Conservation (phyloP, 2,797 vertebrate species). For the Apogon hyalosoma region DNA sequence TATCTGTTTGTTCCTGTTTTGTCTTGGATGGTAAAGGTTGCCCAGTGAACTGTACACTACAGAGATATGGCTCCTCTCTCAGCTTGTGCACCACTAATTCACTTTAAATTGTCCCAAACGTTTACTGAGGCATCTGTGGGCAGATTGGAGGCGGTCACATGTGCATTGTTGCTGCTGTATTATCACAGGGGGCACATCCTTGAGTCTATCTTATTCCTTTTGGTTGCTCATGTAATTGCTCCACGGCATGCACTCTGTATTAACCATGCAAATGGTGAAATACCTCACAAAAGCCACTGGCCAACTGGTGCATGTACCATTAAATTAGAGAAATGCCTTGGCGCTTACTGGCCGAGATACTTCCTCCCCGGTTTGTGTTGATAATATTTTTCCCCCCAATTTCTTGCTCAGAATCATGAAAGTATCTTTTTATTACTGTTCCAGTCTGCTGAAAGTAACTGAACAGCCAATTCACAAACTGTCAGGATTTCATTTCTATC, state of each 20-base stretch:
- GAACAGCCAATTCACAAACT: constrained; percentile 47
- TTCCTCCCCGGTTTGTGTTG: constrained; percentile 17
- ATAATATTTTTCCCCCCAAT: constrained; percentile 17
- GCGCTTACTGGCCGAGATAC: constrained; percentile 24
- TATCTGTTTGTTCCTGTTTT: constrained; percentile 36
- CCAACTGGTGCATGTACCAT: constrained; percentile 37
- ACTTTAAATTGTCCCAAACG: constrained; percentile 58
- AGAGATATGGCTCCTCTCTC: constrained; percentile 27
- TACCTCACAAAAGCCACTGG: constrained; percentile 39
- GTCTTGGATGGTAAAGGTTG: constrained; percentile 57
- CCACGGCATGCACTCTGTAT: constrained; percentile 30
- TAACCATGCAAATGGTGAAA: constrained; percentile 35
- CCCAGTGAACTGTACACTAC: constrained; percentile 36
- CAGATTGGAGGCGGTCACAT: constrained; percentile 54
- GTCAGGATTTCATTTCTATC: constrained; percentile 36
- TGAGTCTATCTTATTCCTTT: constrained; percentile 40
- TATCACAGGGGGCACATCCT: constrained; percentile 31
- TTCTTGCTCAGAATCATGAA: constrained; percentile 18
- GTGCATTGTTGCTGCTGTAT: constrained; percentile 33
- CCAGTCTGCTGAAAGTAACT: constrained; percentile 27
- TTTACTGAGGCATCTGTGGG: constrained; percentile 50
- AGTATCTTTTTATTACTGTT: constrained; percentile 20
- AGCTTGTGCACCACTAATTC: constrained; percentile 53
- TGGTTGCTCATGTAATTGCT: constrained; percentile 42
- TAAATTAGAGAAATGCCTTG: constrained; percentile 25